phyloP scores from a whole-genome alignment of 2,113 vertebrate genomes.

The Okapia johnstoni region DNA sequence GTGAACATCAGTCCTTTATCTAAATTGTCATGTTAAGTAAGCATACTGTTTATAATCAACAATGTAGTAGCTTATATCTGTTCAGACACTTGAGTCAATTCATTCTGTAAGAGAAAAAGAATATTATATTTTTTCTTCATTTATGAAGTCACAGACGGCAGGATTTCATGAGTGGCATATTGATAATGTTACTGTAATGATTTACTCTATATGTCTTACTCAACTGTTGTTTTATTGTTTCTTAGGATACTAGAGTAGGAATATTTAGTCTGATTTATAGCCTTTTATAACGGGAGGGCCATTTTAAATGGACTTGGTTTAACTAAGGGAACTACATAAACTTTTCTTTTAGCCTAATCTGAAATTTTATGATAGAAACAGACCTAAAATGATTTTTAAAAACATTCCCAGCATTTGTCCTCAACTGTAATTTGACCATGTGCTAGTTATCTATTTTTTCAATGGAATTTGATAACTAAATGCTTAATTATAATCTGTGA shows the following conservation, averaged over 20 bases:
- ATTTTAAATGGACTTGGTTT: slow-evolving; percentile 3
- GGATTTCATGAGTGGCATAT: not conserved
- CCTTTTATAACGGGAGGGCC: not conserved
- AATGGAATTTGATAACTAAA: not conserved
- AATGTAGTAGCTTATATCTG: not conserved
- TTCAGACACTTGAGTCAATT: not conserved
- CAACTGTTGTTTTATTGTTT: not conserved
- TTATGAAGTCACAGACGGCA: not conserved
- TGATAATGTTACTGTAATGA: not conserved
- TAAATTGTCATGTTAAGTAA: not conserved
- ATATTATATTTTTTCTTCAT: not conserved
- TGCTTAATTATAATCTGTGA: not conserved
- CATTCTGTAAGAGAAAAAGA: not conserved
- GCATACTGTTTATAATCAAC: not conserved
- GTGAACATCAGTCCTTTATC: not conserved
- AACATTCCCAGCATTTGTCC: not conserved
- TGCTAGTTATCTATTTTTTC: not conserved
- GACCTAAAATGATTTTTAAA: not conserved
- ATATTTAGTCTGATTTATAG: not conserved
- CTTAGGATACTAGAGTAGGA: not conserved
- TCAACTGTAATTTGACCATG: not conserved
- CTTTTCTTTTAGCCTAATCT: slow-evolving; percentile 4
- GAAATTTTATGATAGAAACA: not conserved
- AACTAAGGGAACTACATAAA: not conserved
- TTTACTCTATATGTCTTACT: not conserved